Percentiles rank a stretch among this genome's conserved stretches.
Evolutionary conservation across 2,113 vertebrate species (phyloP).

Genomic region (Perca fluviatilis): DNA sequence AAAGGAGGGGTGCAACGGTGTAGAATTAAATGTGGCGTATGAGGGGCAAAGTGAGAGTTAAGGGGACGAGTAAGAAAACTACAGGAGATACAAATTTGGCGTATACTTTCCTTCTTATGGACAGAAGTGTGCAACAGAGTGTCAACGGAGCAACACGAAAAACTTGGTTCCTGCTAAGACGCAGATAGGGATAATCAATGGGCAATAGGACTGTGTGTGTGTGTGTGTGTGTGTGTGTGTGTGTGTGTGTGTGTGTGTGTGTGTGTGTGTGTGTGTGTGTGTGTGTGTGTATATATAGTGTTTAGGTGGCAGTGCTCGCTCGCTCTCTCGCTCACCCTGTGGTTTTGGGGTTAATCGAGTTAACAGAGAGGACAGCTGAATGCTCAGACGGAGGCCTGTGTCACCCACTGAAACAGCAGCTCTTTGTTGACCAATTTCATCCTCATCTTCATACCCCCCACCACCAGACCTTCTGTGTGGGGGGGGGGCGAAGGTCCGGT

Average conservation of each 20-base stretch:
- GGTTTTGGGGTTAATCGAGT: conserved; percentile 69
- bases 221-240: conserved; percentile 9
- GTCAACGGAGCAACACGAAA: background rate
- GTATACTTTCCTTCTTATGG: no score
- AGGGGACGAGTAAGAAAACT: background rate
- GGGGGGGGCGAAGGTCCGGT: conserved; percentile 35
- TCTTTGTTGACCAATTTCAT: conserved; percentile 64
- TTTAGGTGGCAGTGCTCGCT: background rate
- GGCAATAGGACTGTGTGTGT: background rate
- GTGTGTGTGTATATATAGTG: background rate
- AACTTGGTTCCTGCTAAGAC: background rate
- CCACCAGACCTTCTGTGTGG: conserved; percentile 23
- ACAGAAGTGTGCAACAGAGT: no score
- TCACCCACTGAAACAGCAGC: conserved; percentile 58
- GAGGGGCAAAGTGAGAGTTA: background rate
- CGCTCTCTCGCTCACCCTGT: conserved; percentile 24
- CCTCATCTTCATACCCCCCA: background rate
- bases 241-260: background rate
- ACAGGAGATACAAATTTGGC: background rate
- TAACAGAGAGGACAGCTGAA: conserved; percentile 71
- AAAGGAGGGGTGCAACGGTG: no score
- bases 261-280: conserved; percentile 11
- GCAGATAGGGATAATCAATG: background rate
- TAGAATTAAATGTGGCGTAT: no score
- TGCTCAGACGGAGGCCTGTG: conserved; percentile 54